These are phyloP conservation scores for Scelioninae gen. 1 DNA, from an alignment of 2,888 invertebrate genomes.

Conservation along the genomic window DNA sequence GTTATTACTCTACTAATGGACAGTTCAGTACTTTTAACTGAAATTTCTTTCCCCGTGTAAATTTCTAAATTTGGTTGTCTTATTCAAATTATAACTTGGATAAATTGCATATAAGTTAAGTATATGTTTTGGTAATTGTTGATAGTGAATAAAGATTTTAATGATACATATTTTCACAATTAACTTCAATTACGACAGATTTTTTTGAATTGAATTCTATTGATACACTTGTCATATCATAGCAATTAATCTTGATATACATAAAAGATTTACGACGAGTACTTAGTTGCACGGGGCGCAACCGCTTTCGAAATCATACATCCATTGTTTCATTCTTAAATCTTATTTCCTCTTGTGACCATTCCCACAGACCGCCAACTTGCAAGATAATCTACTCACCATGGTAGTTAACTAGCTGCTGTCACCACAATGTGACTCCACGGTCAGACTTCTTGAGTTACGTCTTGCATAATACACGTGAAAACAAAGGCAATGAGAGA, in stretches of 20 bases:
- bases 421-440: conserved; percentile 69
- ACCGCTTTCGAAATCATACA: conserved; percentile 77
- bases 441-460: conserved; percentile 67
- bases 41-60: no score
- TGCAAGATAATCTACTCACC: conserved; percentile 65
- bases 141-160: not conserved
- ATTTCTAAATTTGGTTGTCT: no score
- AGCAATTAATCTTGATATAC: conserved; percentile 58
- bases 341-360: conserved; percentile 81
- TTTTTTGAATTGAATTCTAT: conserved; percentile 26
- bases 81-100: no score
- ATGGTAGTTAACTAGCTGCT: conserved; percentile 67
- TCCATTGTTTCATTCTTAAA: conserved; percentile 80
- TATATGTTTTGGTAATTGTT: not conserved
- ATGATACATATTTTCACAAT: not conserved
- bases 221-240: conserved; percentile 53
- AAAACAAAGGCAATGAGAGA: conserved; percentile 54
- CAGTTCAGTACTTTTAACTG: no score
- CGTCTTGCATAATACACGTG: conserved; percentile 64
- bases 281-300: conserved; percentile 55
- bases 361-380: conserved; percentile 76
- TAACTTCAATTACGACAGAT: conserved; percentile 4
- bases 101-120: no score
- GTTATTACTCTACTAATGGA: no score
- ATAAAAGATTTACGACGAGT: conserved; percentile 53